Base-by-base conservation (phyloP, 2,888 invertebrate species). In the Gymnosoma rotundatum region DNA sequence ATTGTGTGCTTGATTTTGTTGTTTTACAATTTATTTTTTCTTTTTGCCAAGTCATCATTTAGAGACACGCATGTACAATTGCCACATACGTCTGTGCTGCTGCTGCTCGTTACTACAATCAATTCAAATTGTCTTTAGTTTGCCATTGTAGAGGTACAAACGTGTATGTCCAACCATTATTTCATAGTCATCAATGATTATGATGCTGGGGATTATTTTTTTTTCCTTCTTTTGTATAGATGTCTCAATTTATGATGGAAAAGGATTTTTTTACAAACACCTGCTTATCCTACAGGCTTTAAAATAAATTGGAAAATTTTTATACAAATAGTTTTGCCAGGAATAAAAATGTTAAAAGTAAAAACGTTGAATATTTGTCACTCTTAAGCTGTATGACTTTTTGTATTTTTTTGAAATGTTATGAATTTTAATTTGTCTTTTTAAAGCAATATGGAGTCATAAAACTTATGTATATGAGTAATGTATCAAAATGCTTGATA, bases 41-140 rank as follows among this genome's bases (percentile, higher is more conserved):
- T 25, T 76, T 45, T 63, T 25, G 79, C 79, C 8, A 60, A 63
- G 63, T 76, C 81, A 72, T 66, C 75, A 54, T 76, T 45, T 52
- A 21, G 70, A 45, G 76, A 36, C 81, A 82, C 81, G 81, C 81
- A 78, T 70, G 42, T 70, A 58, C 50, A 70, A 70, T 50, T 79
- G 58, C 58, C 72, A 48, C 72, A 63, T 69, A n/a, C n/a, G 45
- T 14, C 2, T 16, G 14, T 42, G 6, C 14, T 52, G 36, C 48
- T 4, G n/a, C 32, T 16, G n/a, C 38, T 61, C 52, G 52, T 64
- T 63, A 69, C 21, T 69, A 70, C 75, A 76, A 82, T 60, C 81
- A 82, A 66, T 75, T 63, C 74, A 56, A 81, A 81, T 61, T 38
- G 66, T 5, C 32, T 20, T 16, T 48, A 25, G 12, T 50, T 20